These are phyloP conservation scores for Syrista parreyssii DNA, from an alignment of 2,888 invertebrate species.

Conservation along the genomic window DNA sequence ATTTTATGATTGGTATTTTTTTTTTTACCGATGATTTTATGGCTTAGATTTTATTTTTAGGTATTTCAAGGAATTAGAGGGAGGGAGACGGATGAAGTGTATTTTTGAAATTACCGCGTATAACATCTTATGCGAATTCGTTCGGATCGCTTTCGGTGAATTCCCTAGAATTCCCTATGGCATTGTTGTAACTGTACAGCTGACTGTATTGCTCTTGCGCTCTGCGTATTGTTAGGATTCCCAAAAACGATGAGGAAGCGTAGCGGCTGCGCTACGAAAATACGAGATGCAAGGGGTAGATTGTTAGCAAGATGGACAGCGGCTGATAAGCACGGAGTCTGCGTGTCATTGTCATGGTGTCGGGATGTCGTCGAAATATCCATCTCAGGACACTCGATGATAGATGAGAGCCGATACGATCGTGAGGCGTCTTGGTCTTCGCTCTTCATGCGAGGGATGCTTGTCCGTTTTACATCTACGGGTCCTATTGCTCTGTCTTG, in stretches of 20 bases:
- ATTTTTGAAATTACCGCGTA: neutral
- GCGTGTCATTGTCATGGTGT: slow-evolving; percentile 2
- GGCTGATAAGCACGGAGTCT: slow-evolving; percentile 2
- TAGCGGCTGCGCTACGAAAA: neutral
- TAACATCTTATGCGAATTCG: neutral
- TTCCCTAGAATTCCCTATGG: neutral
- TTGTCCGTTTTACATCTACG: neutral
- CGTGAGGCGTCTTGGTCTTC: neutral
- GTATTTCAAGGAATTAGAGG: no score
- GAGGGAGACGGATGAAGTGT: neutral
- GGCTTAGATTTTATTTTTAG: neutral
- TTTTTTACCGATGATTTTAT: neutral
- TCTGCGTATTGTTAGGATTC: no score
- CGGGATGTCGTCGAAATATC: slow-evolving; percentile 6
- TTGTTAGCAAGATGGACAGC: slow-evolving; percentile 6
- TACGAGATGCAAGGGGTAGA: neutral
- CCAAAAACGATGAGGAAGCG: neutral
- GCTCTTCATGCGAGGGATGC: neutral
- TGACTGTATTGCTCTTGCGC: neutral
- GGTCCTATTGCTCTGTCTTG: neutral
- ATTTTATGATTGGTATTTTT: neutral
- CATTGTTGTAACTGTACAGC: no score
- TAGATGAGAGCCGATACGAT: slow-evolving; percentile 2
- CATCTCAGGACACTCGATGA: slow-evolving; percentile 4
- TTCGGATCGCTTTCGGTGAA: neutral